These are phyloP conservation scores for Spheniscus mendiculus DNA, from an alignment of 2,113 vertebrate species.

Conservation along the genomic window DNA sequence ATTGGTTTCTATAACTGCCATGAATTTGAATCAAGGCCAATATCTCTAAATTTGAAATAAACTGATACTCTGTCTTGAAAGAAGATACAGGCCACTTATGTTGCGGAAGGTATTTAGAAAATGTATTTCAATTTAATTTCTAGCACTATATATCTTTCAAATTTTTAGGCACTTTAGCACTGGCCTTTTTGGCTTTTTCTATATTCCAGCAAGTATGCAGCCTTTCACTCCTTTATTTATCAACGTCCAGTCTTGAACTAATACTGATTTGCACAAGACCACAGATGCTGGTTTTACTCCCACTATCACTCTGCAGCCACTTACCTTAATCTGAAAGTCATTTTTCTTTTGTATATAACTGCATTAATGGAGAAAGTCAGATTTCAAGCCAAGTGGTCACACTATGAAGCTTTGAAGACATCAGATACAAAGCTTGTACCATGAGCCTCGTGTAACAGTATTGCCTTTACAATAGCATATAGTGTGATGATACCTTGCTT, in stretches of 20 bases:
- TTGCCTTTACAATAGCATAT: neutral
- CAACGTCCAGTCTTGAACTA: constrained; percentile 31
- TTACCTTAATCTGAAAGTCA: constrained; percentile 70
- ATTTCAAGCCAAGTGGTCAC: constrained; percentile 62
- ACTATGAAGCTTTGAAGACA: constrained; percentile 60
- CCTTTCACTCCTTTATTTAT: constrained; percentile 65
- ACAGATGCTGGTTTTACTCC: constrained; percentile 52
- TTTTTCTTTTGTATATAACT: constrained; percentile 68
- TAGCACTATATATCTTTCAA: constrained; percentile 63
- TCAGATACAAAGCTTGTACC: constrained; percentile 63
- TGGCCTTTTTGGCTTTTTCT: constrained; percentile 32
- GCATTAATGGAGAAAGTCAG: constrained; percentile 67
- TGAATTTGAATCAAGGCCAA: constrained; percentile 86
- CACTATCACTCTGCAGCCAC: constrained; percentile 21
- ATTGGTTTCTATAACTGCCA: constrained; percentile 85
- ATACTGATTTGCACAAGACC: constrained; percentile 43
- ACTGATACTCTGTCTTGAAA: constrained; percentile 81
- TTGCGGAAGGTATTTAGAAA: constrained; percentile 78
- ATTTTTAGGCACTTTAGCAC: constrained; percentile 40
- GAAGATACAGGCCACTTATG: constrained; percentile 79
- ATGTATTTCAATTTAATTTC: constrained; percentile 80
- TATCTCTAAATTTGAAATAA: constrained; percentile 88
- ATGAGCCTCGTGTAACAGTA: neutral
- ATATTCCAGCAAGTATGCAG: constrained; percentile 23
- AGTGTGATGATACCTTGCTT: neutral